Base-by-base conservation (phyloP, 2,113 vertebrate species). In the Pterocles gutturalis region DNA sequence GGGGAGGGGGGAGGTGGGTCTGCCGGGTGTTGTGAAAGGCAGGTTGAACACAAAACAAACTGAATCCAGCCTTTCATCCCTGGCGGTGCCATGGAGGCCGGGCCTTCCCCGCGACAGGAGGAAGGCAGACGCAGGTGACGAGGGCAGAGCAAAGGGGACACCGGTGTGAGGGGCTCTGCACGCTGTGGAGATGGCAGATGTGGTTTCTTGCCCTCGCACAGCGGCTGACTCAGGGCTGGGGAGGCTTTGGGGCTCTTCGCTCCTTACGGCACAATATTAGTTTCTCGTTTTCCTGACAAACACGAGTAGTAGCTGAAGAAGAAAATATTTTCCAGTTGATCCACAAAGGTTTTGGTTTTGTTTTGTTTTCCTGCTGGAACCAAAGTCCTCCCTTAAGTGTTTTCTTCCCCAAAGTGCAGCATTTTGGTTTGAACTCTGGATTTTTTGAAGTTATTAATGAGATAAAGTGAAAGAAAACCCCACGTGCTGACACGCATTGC, bases 401-500 rank as follows among this genome's bases (percentile, higher is more conserved):
- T 77, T 83, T 67, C 19, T 82, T 79, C 61, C 28, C 22, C 1
- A 0, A 61, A 1, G 1, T 72, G 34, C 48, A 55, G 41, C 0
- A 1, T 55, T 93, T 90, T 60, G 24, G n/a, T 76, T 85, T 65
- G 34, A 83, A 64, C 48, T 67, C 34, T 1, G 2, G 69, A 41
- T 54, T 79, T 84, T 82, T 64, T 20, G 0, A 78, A 67, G 61
- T 64, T 38, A n/a, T 79, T 84, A 38, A 43, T 1, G 5, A 75
- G 45, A 33, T 28, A 62, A 82, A 89, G 46, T 3, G 1, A 85
- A 92, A 73, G 1, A 1, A 75, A 87, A 36, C 19, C 21, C 51
- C 1, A 0, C 0, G 0, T 54, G 53, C 55, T 91, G 69, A 71
- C 25, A 61, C 0, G 0, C 5, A 19, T 3, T 55, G 20, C 51